phyloP scores from a whole-genome alignment of 2,797 vertebrate species.

The Neosilurus hyrtlii region DNA sequence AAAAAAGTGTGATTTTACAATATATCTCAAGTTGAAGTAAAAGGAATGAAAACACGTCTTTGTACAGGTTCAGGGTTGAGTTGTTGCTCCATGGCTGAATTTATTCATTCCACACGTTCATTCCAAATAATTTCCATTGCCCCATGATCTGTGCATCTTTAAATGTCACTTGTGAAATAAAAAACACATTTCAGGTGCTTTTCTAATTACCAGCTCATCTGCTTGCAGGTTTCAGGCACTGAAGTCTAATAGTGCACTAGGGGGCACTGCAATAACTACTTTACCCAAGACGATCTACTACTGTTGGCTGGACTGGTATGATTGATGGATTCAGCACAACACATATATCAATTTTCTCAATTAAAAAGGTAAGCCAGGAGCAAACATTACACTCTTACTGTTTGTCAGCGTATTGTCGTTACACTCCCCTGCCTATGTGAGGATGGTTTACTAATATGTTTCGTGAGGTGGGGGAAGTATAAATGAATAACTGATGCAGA shows the following conservation, averaged over 20 bases:
- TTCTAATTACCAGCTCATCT: conserved; percentile 6
- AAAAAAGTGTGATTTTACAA: background rate
- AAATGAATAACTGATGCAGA: conserved; percentile 42
- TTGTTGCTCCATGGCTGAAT: too few species aligned
- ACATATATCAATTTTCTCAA: conserved; percentile 25
- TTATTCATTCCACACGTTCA: background rate
- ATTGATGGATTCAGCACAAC: conserved; percentile 35
- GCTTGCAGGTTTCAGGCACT: background rate
- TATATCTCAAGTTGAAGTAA: background rate
- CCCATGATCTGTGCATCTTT: background rate
- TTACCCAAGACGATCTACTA: background rate
- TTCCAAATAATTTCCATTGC: background rate
- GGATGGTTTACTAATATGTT: conserved; percentile 24
- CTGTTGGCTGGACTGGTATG: conserved; percentile 2
- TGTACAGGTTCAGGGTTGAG: background rate
- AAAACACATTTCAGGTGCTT: conserved; percentile 24
- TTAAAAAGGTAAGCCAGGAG: conserved; percentile 18
- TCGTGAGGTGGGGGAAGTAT: background rate
- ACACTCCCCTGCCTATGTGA: conserved; percentile 2
- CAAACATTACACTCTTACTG: conserved; percentile 4
- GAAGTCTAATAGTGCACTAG: conserved; percentile 17
- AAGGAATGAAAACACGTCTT: background rate
- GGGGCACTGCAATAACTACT: conserved; percentile 35
- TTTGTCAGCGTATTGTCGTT: conserved; percentile 24
- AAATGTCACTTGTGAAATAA: conserved; percentile 10